Conservation (phyloP, 1,140 invertebrate species). For the Papilio polytes region DNA sequence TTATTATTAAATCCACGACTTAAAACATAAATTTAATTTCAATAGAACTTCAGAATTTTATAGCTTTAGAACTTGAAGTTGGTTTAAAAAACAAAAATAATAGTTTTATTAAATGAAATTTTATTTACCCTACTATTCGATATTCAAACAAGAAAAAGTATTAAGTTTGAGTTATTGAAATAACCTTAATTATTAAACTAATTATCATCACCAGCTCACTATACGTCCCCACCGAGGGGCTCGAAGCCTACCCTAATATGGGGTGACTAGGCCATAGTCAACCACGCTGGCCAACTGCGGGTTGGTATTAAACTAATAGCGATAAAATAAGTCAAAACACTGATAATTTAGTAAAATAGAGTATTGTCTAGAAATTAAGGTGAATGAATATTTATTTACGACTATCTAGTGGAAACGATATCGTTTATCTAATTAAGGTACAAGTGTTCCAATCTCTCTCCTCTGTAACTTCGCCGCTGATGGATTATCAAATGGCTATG, state of each 20-base stretch:
- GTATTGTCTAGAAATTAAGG: background rate
- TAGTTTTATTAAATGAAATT: background rate
- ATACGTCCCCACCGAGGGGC: too few species aligned
- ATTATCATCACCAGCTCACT: too few species aligned
- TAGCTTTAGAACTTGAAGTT: background rate
- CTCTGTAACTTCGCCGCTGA: background rate
- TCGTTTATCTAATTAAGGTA: conserved; percentile 6
- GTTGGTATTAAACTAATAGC: background rate
- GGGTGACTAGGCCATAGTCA: too few species aligned
- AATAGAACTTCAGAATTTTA: background rate
- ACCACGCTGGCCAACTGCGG: too few species aligned
- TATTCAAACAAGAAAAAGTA: background rate
- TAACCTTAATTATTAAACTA: too few species aligned
- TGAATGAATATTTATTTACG: background rate
- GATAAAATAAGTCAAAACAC: background rate
- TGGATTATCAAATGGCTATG: background rate
- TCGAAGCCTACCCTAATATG: too few species aligned
- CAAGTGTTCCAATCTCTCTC: background rate
- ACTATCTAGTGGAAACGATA: background rate
- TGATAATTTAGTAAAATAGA: background rate
- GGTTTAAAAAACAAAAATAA: background rate
- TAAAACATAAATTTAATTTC: background rate
- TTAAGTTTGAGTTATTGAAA: too few species aligned
- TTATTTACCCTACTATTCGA: background rate
- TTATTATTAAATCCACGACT: background rate